Base-by-base conservation (phyloP, 1,140 invertebrate genomes). In the Papilio machaon region DNA sequence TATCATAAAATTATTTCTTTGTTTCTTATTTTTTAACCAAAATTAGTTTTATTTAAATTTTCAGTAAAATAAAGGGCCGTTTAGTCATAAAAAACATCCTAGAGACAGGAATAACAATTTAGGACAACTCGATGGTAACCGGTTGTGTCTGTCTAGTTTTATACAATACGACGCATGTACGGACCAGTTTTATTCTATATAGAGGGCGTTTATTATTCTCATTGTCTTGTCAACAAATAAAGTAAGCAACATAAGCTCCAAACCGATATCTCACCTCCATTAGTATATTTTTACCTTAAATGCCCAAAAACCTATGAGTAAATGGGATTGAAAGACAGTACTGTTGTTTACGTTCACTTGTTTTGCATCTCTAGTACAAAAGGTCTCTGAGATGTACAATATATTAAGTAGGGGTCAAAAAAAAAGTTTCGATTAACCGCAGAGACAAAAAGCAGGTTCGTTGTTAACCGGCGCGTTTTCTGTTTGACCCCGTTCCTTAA, bases 401-500 rank as follows among this genome's bases (percentile, higher is more conserved):
- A 30, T 43, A 47, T 23, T 52, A 47, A 19, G 13, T 49, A 19
- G 10, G 43, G 1, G 19, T 13, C 30, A 77, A 30, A 35, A 15
- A 35, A 76, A 35, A 76, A 35, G 47, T 54, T 78, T 46, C 19
- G 13, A 38, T 58, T 35, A 58, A 43, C 30, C 75, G 38, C 54
- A 70, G 49, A 60, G 17, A 58, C 35, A 77, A 77, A 77, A 77
- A 77, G 75, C 49, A 6, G 47, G 13, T 38, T 35, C 75, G 19
- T 54, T 77, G 19, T 49, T 17, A 35, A 52, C 74, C 19, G 35
- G 49, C 15, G 19, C 15, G 52, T 77, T 15, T 7, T 77, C 75
- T 17, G 75, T 52, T 47, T 77, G 75, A 77, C 75, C 75, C 75
- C 52, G 47, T 77, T 77, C 11, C 75, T 52, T 54, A 30, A 2